Evolutionary conservation across 2,113 vertebrate species (phyloP).

Genomic region (Montifringilla adamsi): DNA sequence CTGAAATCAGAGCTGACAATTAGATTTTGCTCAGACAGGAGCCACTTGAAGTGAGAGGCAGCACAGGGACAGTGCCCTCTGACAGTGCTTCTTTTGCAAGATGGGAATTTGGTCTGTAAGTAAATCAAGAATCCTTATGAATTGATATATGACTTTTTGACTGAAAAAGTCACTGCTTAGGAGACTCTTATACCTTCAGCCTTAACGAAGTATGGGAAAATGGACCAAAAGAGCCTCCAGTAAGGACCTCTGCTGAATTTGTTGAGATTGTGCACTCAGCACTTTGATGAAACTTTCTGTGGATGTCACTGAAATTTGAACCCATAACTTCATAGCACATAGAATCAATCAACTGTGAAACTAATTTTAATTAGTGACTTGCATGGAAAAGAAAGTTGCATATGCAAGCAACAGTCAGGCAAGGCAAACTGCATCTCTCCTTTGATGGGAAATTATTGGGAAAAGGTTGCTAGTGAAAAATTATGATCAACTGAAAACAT

Average conservation of each 20-base stretch:
- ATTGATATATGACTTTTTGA: neutral
- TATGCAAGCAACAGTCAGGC: neutral
- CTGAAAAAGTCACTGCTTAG: neutral
- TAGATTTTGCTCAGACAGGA: neutral
- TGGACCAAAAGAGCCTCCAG: neutral
- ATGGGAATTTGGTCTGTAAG: neutral
- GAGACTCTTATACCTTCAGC: neutral
- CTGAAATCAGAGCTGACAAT: neutral
- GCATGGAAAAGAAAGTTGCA: neutral
- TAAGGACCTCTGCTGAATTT: neutral
- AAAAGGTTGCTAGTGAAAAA: neutral
- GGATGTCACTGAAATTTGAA: neutral
- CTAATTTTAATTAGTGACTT: neutral
- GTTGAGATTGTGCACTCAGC: neutral
- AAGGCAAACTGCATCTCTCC: neutral
- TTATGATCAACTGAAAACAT: neutral
- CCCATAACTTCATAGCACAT: neutral
- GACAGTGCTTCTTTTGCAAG: neutral
- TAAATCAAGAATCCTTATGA: neutral
- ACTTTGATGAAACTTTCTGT: neutral
- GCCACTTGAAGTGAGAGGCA: neutral
- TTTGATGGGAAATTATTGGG: neutral
- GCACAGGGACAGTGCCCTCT: neutral
- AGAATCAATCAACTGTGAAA: neutral
- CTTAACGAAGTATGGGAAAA: neutral